A percentile compares a stretch with the other conserved stretches of the same genome.
phyloP scores from a whole-genome alignment of 2,113 vertebrate genomes.

The Percopsis transmontana region DNA sequence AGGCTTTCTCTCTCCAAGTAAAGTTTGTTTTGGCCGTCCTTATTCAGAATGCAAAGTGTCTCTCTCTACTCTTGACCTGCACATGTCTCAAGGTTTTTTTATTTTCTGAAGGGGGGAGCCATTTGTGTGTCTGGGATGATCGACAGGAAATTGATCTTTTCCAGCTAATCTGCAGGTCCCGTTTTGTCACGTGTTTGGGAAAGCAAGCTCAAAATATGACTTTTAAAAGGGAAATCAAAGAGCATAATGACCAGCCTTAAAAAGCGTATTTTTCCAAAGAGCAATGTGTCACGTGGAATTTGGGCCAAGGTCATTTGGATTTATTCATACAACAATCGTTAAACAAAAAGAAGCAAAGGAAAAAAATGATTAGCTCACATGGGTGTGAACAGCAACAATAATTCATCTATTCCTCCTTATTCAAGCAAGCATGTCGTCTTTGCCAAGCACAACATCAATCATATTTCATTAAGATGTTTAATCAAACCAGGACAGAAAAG shows the following conservation, averaged over 20 bases:
- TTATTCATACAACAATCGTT: too few relatives aligned
- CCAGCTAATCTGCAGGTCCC: constrained; percentile 25
- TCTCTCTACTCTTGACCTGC: constrained; percentile 54
- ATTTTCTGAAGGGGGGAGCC: constrained; percentile 34
- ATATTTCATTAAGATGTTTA: neutral
- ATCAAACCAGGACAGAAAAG: too few relatives aligned
- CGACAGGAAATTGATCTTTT: constrained; percentile 43
- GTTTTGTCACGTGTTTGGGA: constrained; percentile 25
- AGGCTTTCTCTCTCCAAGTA: constrained; percentile 29
- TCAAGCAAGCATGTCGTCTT: neutral
- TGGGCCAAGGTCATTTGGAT: neutral
- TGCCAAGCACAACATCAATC: neutral
- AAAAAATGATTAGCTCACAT: too few relatives aligned
- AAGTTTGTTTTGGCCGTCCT: constrained; percentile 40
- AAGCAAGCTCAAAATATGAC: constrained; percentile 23
- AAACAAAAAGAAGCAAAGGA: too few relatives aligned
- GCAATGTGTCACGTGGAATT: constrained; percentile 4
- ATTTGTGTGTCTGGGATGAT: too few relatives aligned
- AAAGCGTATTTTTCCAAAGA: constrained; percentile 1
- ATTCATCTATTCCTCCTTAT: too few relatives aligned
- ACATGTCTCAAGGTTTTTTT: too few relatives aligned
- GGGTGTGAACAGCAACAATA: too few relatives aligned
- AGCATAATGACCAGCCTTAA: constrained; percentile 21
- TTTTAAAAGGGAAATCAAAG: constrained; percentile 32
- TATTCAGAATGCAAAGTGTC: constrained; percentile 45